phyloP scores from a whole-genome alignment of 2,888 invertebrate genomes.

The Chelonus formosanus region DNA sequence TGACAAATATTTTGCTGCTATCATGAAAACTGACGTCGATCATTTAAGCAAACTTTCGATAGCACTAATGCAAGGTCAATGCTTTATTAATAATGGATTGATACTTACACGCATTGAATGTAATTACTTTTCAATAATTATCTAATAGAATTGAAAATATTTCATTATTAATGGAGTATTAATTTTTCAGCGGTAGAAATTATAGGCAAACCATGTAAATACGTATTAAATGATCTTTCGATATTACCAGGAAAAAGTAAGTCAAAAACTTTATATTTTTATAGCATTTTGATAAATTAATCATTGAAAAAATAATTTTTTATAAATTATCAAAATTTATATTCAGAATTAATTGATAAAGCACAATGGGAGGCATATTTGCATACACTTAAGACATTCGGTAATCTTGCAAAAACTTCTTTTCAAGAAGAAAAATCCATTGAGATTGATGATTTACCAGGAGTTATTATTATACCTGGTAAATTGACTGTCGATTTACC shows the following conservation, averaged over 20 bases:
- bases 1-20: conserved; percentile 76
- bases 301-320: too few relatives aligned
- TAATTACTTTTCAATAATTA: conserved; percentile 64
- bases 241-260: conserved; percentile 43
- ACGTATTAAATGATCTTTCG: conserved; percentile 63
- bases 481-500: conserved; percentile 44
- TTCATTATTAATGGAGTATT: conserved; percentile 4
- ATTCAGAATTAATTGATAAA: conserved; percentile 52
- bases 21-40: conserved; percentile 80
- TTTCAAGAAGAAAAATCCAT: conserved; percentile 48
- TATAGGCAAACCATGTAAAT: conserved; percentile 70
- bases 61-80: conserved; percentile 76
- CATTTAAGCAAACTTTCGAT: conserved; percentile 77
- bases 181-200: conserved; percentile 69
- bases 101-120: conserved; percentile 81
- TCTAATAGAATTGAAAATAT: neutral
- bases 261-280: too few relatives aligned
- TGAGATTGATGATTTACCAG: conserved; percentile 52
- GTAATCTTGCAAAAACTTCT: conserved; percentile 53
- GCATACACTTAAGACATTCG: conserved; percentile 52
- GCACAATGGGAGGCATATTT: conserved; percentile 60
- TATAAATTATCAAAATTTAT: too few relatives aligned
- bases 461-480: conserved; percentile 54
- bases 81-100: conserved; percentile 80
- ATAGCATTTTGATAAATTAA: too few relatives aligned